Evolutionary conservation across 2,888 invertebrate species (phyloP).

Genomic region (Drosophila birchii): DNA sequence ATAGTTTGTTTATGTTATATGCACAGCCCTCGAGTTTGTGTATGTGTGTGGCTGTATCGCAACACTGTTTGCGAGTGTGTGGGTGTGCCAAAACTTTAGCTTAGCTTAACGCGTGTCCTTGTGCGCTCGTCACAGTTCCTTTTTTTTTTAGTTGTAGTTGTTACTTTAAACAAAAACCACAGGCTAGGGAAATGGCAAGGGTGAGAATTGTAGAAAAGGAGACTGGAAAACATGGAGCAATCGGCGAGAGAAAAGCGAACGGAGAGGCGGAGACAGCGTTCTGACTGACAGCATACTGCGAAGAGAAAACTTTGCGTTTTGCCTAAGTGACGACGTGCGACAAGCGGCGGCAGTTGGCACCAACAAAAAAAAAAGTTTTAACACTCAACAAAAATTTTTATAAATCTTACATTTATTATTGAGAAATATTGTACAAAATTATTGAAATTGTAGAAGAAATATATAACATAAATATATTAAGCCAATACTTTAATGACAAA

Average conservation of each 20-base stretch:
- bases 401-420: too few relatives aligned
- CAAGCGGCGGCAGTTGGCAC: constrained; percentile 59
- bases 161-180: constrained; percentile 64
- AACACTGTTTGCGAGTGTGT: constrained; percentile 34
- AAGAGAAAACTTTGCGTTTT: constrained; percentile 56
- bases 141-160: constrained; percentile 18
- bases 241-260: background rate
- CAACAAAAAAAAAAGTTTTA: constrained; percentile 23
- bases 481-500: too few relatives aligned
- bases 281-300: constrained; percentile 50
- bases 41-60: constrained; percentile 22
- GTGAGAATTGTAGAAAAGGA: constrained; percentile 6
- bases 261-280: constrained; percentile 4
- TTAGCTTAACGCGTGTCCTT: constrained; percentile 64
- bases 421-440: background rate
- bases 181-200: constrained; percentile 36
- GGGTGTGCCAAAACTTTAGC: constrained; percentile 66
- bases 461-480: too few relatives aligned
- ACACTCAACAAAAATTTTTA: background rate
- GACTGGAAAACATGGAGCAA: constrained; percentile 40
- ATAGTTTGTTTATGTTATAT: constrained; percentile 73
- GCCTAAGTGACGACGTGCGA: constrained; percentile 78
- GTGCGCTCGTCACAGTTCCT: constrained; percentile 39
- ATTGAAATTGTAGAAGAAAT: too few relatives aligned
- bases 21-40: constrained; percentile 34